These are phyloP conservation scores for Shargacucullia verbasci DNA, from an alignment of 2,888 invertebrate species.

Conservation along the genomic window DNA sequence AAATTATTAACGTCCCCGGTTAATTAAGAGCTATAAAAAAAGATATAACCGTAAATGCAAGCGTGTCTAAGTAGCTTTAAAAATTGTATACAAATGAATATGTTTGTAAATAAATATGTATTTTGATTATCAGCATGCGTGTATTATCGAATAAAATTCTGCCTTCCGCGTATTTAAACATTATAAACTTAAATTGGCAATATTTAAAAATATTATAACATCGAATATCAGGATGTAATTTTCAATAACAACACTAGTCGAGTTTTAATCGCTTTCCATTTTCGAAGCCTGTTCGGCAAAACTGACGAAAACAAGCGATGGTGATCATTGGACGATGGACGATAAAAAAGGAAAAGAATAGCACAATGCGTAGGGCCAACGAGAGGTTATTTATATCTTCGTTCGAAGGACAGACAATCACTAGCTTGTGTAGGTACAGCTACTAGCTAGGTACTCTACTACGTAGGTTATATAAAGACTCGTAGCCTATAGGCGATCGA, in stretches of 20 bases:
- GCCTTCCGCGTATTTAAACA: background rate
- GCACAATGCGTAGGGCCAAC: conserved; percentile 69
- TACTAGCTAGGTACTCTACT: conserved; percentile 29
- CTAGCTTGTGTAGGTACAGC: conserved; percentile 53
- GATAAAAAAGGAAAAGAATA: conserved; percentile 69
- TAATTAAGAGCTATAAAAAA: conserved; percentile 4
- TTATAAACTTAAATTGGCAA: background rate
- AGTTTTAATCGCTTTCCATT: conserved; percentile 9
- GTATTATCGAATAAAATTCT: background rate
- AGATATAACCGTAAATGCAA: background rate
- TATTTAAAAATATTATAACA: background rate
- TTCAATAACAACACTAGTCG: background rate
- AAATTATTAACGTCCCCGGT: conserved; percentile 8
- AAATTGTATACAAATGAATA: background rate
- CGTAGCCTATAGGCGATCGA: conserved; percentile 18
- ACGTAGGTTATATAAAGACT: conserved; percentile 18
- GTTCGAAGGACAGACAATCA: conserved; percentile 85
- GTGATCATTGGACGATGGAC: conserved; percentile 60
- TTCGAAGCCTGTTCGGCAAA: conserved; percentile 9
- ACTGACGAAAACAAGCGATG: conserved; percentile 18
- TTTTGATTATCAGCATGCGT: background rate
- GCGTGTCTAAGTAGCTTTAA: background rate
- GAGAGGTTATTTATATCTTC: conserved; percentile 77
- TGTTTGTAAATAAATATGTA: too few relatives aligned
- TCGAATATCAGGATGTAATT: background rate